Evolutionary conservation across 2,888 invertebrate species (phyloP).

Genomic region (Dicranocentrus wangi): DNA sequence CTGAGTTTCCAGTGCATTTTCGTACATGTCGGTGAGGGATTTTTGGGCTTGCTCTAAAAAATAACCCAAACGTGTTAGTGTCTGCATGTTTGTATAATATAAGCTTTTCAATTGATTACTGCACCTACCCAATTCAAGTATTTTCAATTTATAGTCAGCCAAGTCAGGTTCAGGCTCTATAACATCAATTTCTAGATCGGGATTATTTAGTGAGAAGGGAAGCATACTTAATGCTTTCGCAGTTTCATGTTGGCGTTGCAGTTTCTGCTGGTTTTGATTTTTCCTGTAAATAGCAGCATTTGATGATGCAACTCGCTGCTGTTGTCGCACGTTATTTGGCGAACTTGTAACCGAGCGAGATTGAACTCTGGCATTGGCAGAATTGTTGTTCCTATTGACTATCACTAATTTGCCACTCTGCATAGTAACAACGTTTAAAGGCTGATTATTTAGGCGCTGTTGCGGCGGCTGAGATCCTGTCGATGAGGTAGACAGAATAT

Average conservation of each 20-base stretch:
- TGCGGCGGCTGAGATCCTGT: not conserved
- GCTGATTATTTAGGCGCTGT: not conserved
- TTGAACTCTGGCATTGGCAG: not conserved
- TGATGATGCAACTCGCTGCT: not conserved
- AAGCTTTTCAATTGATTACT: too few relatives aligned
- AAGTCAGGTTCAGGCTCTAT: conserved; percentile 48
- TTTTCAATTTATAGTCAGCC: conserved; percentile 20
- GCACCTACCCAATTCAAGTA: conserved; percentile 62
- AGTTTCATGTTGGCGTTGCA: conserved; percentile 18
- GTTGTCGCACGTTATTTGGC: not conserved
- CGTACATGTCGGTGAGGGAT: conserved; percentile 41
- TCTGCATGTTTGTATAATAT: not conserved
- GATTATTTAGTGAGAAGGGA: conserved; percentile 53
- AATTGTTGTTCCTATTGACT: not conserved
- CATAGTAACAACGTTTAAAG: not conserved
- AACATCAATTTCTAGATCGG: conserved; percentile 61
- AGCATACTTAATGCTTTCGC: conserved; percentile 11
- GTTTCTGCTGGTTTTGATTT: not conserved
- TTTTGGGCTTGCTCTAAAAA: conserved; percentile 40
- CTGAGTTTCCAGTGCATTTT: conserved; percentile 46
- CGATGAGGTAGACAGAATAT: conserved; percentile 24
- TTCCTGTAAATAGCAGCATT: not conserved
- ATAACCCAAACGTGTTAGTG: not conserved
- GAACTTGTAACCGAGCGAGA: not conserved
- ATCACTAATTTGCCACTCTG: too few relatives aligned